Percentiles rank a stretch among this genome's conserved stretches.
These are phyloP conservation scores for Cuniculus paca DNA, from an alignment of 2,797 vertebrate genomes.

Conservation along the genomic window DNA sequence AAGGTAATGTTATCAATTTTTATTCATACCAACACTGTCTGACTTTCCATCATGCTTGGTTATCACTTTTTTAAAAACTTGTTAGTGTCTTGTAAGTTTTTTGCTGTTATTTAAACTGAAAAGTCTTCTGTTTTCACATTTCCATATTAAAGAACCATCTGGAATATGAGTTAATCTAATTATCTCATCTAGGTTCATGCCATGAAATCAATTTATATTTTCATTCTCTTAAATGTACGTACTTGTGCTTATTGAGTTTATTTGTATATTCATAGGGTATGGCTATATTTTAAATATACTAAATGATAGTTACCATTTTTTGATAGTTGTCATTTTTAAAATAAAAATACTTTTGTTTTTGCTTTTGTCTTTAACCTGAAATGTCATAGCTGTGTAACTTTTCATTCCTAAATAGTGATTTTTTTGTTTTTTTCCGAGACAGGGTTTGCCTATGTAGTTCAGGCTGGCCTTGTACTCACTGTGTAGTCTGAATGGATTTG, in stretches of 20 bases:
- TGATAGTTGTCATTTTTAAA: conserved; percentile 37
- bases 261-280: conserved; percentile 39
- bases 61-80: background rate
- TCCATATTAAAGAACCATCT: background rate
- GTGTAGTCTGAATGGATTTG: background rate
- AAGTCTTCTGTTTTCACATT: background rate
- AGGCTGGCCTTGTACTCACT: background rate
- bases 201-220: conserved; percentile 22
- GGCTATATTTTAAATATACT: conserved; percentile 18
- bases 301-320: background rate
- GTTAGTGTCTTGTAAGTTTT: background rate
- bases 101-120: conserved; percentile 39
- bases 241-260: conserved; percentile 46
- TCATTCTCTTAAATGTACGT: conserved; percentile 45
- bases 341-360: background rate
- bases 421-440: background rate
- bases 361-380: conserved; percentile 59
- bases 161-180: conserved; percentile 37
- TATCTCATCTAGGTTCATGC: background rate
- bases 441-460: background rate
- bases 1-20: background rate
- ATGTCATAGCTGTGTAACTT: conserved; percentile 44
- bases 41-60: background rate
- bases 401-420: background rate
- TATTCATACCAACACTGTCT: background rate